Base-by-base conservation (phyloP, 1,140 invertebrate genomes). In the Euwallacea similis region DNA sequence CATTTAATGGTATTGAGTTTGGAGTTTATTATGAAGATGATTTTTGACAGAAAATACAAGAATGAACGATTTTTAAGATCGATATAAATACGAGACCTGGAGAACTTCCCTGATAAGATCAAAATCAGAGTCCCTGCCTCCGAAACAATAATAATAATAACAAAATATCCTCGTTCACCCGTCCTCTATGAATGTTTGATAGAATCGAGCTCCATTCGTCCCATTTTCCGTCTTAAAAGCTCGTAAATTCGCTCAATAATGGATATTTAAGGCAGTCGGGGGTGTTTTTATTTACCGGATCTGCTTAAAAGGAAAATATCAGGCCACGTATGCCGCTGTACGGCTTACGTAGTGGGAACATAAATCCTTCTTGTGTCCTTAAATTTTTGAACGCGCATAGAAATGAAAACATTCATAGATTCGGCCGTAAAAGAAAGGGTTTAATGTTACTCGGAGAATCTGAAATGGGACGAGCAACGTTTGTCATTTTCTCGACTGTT, bases 401-500 rank as follows among this genome's bases (percentile, higher is more conserved):
- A 33, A 33, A 33, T 33, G 21, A 33, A 33, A 33, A 33, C 21
- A 33, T 33, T 33, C 21, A 50, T 50, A 10, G 46, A 50, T 50
- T 50, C 46, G 9, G 46, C 9, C 46, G 13, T 2, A 10, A 50
- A 50, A 50, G 46, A 50, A 56, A 61, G 59, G 59, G n/a, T 42
- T 61, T 13, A 43, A 61, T 61, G 62, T 64, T 64, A 33, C 21
- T 47, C 15, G 8, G 42, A 46, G 46, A 50, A 55, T 50, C 47
- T 59, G 55, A 67, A 67, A 67, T 56, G 50, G 66, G 47, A 59
- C 41, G 56, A 69, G 58, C 56, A 60, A 66, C 66, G 66, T 69
- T 69, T 69, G 58, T 69, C 66, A 61, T 69, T 61, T 69, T 69
- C 58, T 42, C 56, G 56, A 69, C 66, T 69, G 66, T 61, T 69